Conservation (phyloP, 1,140 invertebrate genomes). For the Heliconius congener region DNA sequence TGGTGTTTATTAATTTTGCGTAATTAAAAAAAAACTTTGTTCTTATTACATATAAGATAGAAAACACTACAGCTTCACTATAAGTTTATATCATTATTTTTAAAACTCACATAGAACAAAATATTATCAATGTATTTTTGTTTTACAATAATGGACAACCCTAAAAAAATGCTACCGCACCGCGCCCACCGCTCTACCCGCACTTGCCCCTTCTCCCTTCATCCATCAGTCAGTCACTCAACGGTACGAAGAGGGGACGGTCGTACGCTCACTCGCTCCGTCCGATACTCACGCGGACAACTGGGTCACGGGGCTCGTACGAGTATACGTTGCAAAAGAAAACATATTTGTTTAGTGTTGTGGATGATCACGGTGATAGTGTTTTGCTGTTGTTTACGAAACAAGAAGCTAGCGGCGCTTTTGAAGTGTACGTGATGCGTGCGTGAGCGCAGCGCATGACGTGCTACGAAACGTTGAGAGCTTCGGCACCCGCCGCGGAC, state of each 20-base stretch:
- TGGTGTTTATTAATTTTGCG: no score
- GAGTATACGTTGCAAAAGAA: conserved; percentile 48
- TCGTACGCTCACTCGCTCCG: conserved; percentile 47
- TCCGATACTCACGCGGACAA: conserved; percentile 71
- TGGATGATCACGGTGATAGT: conserved; percentile 65
- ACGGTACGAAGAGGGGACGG: conserved; percentile 58
- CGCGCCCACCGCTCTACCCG: conserved; percentile 54
- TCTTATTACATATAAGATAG: not conserved
- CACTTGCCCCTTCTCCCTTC: conserved; percentile 60
- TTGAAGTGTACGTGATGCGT: conserved; percentile 79
- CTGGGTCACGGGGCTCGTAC: conserved; percentile 69
- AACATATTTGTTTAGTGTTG: conserved; percentile 61
- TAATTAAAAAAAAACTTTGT: not conserved
- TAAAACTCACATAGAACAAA: conserved; percentile 9
- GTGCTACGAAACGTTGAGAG: conserved; percentile 81
- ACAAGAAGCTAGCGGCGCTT: conserved; percentile 70
- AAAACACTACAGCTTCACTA: not conserved
- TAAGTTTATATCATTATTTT: not conserved
- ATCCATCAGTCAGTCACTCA: conserved; percentile 77
- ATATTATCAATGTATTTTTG: not conserved
- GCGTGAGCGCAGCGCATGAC: conserved; percentile 82
- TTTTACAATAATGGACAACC: conserved; percentile 24
- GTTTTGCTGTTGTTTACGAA: conserved; percentile 55
- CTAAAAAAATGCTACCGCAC: conserved; percentile 41
- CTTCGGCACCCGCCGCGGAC: conserved; percentile 78